phyloP scores from a whole-genome alignment of 2,797 vertebrate species.

The Anguilla pacifica region DNA sequence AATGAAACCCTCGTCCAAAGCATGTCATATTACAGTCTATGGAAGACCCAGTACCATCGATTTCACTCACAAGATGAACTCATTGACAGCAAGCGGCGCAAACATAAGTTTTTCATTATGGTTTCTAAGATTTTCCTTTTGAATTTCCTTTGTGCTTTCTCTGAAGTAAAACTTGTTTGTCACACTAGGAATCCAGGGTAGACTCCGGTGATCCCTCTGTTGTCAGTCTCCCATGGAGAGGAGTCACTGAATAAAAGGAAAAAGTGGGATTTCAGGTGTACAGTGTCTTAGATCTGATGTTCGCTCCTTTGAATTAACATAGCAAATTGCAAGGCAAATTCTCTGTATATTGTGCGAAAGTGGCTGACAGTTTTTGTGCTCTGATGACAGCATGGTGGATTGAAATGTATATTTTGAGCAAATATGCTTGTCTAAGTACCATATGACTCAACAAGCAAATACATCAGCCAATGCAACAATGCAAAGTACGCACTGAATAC shows the following conservation, averaged over 20 bases:
- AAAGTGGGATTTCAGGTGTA: neutral
- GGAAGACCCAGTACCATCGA: slow-evolving; percentile 9
- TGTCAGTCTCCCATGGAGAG: neutral
- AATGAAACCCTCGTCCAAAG: neutral
- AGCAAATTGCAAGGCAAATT: neutral
- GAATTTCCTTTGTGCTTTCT: neutral
- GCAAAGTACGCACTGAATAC: neutral
- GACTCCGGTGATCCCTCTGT: neutral
- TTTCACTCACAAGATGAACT: slow-evolving; percentile 13
- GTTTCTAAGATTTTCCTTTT: neutral
- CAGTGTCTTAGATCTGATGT: neutral
- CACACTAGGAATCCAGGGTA: neutral
- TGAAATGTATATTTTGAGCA: neutral
- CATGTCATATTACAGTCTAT: neutral
- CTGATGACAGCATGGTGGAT: neutral
- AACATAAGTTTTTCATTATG: slow-evolving; percentile 53
- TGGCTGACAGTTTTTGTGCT: neutral
- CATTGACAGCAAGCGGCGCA: slow-evolving; percentile 47
- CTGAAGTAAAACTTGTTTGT: neutral
- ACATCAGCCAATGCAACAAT: neutral
- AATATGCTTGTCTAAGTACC: neutral
- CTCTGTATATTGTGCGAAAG: neutral
- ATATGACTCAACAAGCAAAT: neutral
- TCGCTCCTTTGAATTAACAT: neutral
- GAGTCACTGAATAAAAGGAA: neutral